Base-by-base conservation (phyloP, 2,888 invertebrate species). In the Andrena bucephala region DNA sequence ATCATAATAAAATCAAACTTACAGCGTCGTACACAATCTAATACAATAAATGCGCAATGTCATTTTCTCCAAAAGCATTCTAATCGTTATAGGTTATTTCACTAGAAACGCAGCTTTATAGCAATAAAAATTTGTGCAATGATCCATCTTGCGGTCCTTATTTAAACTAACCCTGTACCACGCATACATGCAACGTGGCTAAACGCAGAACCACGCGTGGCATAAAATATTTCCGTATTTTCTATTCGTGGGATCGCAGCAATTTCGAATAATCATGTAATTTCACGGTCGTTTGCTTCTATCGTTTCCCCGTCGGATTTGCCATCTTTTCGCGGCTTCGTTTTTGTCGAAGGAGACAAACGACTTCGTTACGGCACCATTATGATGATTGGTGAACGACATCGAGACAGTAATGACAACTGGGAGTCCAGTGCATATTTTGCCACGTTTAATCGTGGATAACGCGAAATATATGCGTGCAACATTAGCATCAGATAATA, bases 251-350 rank as follows among this genome's bases (percentile, higher is more conserved):
- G 90, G 65, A 85, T 89, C 88, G 89, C 83, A 84, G 89, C 87
- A 90, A 91, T 91, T 89, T 89, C 68, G 85, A 87, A 85, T 90
- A 91, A 92, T 92, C 90, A 91, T 90, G 89, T 89, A 92, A 91
- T 92, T 91, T 89, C 79, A 72, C 60, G 63, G 60, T 77, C 67
- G 60, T 81, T 82, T 67, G 48, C 59, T 60, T 33, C 59, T 71
- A 77, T 71, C 67, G 73, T 67, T 24, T 48, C 60, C 59, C 48
- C 59, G 48, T 63, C 68, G 29, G 65, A 77, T 76, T 75, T 71
- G 27, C 59, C 72, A 70, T 81, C 80, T 81, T 79, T 83, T 83
- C 74, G 54, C 27, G 60, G 68, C 69, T 78, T 73, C 85, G 84
- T 66, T 84, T 70, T 84, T 82, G 85, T 88, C 83, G 74, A 85